phyloP scores from a whole-genome alignment of 2,797 vertebrate genomes.

The Halcyon leucocephala region DNA sequence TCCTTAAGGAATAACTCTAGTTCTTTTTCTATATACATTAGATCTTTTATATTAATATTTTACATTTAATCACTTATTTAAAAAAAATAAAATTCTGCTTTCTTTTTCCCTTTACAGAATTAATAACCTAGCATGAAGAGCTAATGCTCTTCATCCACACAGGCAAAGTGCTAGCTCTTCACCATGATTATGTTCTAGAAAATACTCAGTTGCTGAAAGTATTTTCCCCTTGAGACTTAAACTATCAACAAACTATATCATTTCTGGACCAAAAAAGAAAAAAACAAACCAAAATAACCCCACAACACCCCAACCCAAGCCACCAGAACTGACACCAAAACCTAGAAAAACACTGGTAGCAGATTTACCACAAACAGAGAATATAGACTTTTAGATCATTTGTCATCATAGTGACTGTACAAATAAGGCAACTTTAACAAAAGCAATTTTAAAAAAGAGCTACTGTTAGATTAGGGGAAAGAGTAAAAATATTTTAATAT shows the following conservation, averaged over 20 bases:
- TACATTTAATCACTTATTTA: neutral
- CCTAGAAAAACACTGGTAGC: neutral
- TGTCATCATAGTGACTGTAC: neutral
- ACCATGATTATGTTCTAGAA: neutral
- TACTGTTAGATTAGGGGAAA: neutral
- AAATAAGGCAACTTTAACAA: neutral
- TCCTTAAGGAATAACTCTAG: neutral
- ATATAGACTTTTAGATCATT: neutral
- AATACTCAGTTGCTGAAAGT: neutral
- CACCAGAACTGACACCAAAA: neutral
- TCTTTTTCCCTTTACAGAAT: neutral
- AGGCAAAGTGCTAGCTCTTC: neutral
- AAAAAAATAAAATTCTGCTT: neutral
- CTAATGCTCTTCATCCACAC: neutral
- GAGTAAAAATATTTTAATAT: neutral
- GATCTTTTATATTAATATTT: neutral
- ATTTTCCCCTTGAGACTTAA: neutral
- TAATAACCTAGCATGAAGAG: neutral
- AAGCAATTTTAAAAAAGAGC: neutral
- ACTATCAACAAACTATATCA: neutral
- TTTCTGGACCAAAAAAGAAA: neutral
- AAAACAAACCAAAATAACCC: rapidly evolving
- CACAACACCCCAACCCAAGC: neutral
- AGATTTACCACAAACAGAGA: neutral
- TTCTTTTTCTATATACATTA: neutral